Conservation (phyloP, 2,113 vertebrate genomes). For the Sceloporus tristichus region DNA sequence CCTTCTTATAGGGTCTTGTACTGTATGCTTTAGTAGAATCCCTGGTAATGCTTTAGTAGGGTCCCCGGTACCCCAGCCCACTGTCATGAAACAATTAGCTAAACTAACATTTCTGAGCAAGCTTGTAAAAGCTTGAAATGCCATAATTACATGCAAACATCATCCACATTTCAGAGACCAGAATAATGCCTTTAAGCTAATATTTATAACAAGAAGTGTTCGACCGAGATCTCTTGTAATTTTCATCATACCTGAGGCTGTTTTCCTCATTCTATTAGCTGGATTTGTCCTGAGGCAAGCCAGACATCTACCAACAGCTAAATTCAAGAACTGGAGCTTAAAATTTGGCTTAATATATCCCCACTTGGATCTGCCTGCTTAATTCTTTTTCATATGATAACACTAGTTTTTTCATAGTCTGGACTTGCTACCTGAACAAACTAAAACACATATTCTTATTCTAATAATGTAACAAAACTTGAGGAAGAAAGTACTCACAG, state of each 20-base stretch:
- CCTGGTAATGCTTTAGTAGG: slow-evolving; percentile 32
- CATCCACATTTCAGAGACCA: slow-evolving; percentile 75
- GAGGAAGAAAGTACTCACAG: slow-evolving; percentile 54
- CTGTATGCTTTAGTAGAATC: slow-evolving; percentile 50
- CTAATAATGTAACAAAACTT: slow-evolving; percentile 74
- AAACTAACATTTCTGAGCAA: slow-evolving; percentile 72
- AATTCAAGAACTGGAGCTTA: slow-evolving; percentile 89
- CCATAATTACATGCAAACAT: slow-evolving; percentile 86
- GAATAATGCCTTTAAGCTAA: slow-evolving; percentile 86
- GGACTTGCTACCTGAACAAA: slow-evolving; percentile 79
- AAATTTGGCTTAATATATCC: slow-evolving; percentile 94
- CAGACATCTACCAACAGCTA: slow-evolving; percentile 85
- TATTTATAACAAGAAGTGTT: slow-evolving; percentile 86
- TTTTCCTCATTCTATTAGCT: slow-evolving; percentile 83
- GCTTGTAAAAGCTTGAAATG: slow-evolving; percentile 79
- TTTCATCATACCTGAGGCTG: slow-evolving; percentile 89
- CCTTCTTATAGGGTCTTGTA: not conserved
- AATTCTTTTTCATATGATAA: slow-evolving; percentile 88
- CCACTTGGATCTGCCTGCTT: slow-evolving; percentile 88
- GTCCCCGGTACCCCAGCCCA: slow-evolving; percentile 54
- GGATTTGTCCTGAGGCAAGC: slow-evolving; percentile 90
- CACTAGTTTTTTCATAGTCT: slow-evolving; percentile 79
- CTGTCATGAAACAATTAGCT: slow-evolving; percentile 68
- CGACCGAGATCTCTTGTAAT: slow-evolving; percentile 84
- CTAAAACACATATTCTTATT: slow-evolving; percentile 74